Base-by-base conservation (phyloP, 2,113 vertebrate genomes). In the Poeciliopsis turrubarensis region DNA sequence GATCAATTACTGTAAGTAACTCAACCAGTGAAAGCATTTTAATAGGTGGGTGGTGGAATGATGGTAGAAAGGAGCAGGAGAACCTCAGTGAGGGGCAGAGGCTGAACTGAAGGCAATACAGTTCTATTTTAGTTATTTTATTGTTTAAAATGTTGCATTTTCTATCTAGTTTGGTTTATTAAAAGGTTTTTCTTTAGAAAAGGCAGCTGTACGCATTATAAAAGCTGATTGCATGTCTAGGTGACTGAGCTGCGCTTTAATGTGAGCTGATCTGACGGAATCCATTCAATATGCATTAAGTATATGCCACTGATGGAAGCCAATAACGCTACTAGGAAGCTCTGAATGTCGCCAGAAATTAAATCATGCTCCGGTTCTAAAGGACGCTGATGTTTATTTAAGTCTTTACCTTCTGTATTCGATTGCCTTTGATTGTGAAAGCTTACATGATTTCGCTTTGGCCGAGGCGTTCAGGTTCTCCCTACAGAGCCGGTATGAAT, bases 341-440 rank as follows among this genome's bases (percentile, higher is more conserved):
- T 78, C 60, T 89, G 88, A 89, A 87, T 86, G 84, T 77, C 67
- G 69, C 70, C 72, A 22, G 67, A 80, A 85, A 89, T 84, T 73
- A 68, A 83, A 90, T 81, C 69, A 70, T 73, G 67, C 72, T 80
- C 25, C 31, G 63, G 64, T 87, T 79, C 90, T 89, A 87, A 89
- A 91, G 17, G 83, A 87, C 88, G 79, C 61, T 87, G 86, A 88
- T 89, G 79, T 81, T 79, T 73, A 72, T 54, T 44, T 61, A 69
- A 63, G 61, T 39, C 60, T 85, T 64, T 78, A 60, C 68, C 73
- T 66, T 22, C 60, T 81, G 57, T 73, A 70, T 82, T 71, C 68
- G 34, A 68, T 65, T 12, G 30, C 15, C 70, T 39, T 71, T 57
- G 14, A 74, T 70, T 39, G 70, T 85, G 77, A 62, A 70, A 65